Evolutionary conservation across 2,797 vertebrate species (phyloP).

Genomic region (Eulemur coronatus): DNA sequence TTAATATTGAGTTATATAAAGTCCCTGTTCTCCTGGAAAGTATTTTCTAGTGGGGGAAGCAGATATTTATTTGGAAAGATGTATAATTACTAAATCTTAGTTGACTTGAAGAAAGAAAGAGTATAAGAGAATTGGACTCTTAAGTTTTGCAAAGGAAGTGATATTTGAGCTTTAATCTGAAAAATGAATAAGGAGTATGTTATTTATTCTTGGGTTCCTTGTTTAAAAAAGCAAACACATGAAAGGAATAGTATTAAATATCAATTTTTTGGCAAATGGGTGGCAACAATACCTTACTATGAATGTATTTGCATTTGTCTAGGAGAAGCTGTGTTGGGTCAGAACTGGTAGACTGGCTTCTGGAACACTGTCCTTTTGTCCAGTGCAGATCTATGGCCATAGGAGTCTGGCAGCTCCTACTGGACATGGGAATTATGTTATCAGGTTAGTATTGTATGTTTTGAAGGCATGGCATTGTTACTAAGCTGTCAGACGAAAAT

Average conservation of each 20-base stretch:
- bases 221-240: background rate
- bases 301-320: conserved; percentile 64
- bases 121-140: background rate
- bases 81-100: background rate
- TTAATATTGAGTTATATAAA: background rate
- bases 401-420: conserved; percentile 96
- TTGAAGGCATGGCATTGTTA: background rate
- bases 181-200: background rate
- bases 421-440: conserved; percentile 96
- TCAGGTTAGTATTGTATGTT: conserved; percentile 89
- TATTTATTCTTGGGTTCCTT: conserved; percentile 24
- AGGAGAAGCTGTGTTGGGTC: conserved; percentile 96
- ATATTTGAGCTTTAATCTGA: conserved; percentile 14
- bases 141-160: background rate
- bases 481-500: background rate
- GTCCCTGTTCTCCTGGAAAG: conserved; percentile 1
- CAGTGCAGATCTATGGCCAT: conserved; percentile 92
- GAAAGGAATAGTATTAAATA: background rate
- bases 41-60: background rate
- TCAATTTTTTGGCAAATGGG: background rate
- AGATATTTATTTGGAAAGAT: background rate
- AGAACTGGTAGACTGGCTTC: conserved; percentile 97
- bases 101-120: background rate
- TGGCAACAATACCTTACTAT: background rate
- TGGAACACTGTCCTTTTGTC: conserved; percentile 95